These are phyloP conservation scores for Agonopterix alstromeriana DNA, from an alignment of 2,888 invertebrate genomes.

Conservation along the genomic window DNA sequence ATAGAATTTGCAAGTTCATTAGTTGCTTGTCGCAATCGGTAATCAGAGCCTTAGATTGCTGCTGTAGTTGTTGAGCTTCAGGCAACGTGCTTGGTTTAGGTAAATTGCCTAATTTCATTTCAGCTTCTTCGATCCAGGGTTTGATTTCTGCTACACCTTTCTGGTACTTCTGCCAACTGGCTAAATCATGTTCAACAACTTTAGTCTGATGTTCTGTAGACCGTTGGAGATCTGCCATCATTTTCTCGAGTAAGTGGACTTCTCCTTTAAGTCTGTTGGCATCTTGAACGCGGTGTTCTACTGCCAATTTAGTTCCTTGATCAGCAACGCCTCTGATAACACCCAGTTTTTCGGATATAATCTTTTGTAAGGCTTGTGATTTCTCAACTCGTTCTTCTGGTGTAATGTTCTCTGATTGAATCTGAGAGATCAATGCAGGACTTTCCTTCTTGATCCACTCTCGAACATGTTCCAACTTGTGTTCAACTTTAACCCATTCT, in stretches of 20 bases:
- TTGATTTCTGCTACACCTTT: constrained; percentile 86
- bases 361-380: constrained; percentile 84
- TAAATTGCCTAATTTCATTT: constrained; percentile 84
- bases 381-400: constrained; percentile 90
- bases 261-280: constrained; percentile 85
- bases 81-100: constrained; percentile 86
- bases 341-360: constrained; percentile 85
- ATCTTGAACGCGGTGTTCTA: constrained; percentile 81
- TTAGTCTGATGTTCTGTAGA: constrained; percentile 86
- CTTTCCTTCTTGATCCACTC: constrained; percentile 89
- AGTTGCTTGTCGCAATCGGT: constrained; percentile 87
- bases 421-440: constrained; percentile 83
- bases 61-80: constrained; percentile 88
- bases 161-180: constrained; percentile 91
- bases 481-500: constrained; percentile 88
- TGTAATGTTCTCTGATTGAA: constrained; percentile 85
- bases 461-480: constrained; percentile 84
- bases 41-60: constrained; percentile 83
- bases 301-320: constrained; percentile 84
- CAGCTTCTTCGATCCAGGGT: constrained; percentile 93
- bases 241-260: constrained; percentile 84
- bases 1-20: constrained; percentile 84
- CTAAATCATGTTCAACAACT: constrained; percentile 85
- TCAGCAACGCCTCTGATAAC: constrained; percentile 84
- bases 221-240: constrained; percentile 85